Evolutionary conservation across 2,797 vertebrate genomes (phyloP), one percentile per base, ranked within the genome.

Genomic region (Sebastes melanostomus): DNA sequence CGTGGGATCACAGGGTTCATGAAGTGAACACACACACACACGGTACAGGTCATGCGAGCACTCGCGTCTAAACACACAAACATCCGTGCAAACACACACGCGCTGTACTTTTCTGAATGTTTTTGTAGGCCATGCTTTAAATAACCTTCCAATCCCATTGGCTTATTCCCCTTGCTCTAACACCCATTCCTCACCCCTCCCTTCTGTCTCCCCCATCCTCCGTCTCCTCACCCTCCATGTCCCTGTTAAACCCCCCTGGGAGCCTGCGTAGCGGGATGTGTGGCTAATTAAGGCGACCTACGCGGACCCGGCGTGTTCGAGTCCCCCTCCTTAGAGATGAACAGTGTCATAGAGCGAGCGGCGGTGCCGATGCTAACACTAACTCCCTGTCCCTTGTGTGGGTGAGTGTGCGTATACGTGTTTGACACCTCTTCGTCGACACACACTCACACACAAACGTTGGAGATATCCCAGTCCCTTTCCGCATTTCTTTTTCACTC

Each of bases 41-140:
- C 38, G 13, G n/a, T n/a, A 4, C 69, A 68, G 76, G 73, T 81
- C 30, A 67, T 61, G 20, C 22, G 61, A 55, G 42, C 5, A 52
- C 46, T 75, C 58, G 22, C 38, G 74, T 75, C 30, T 55, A 77
- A 72, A 85, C 63, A 74, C 75, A 76, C 66, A 83, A 54, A 78
- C 50, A 83, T 68, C 20, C 27, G 18, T 65, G 54, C 72, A 72
- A 72, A 83, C 46, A 66, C 38, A 73, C 75, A 72, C 63, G 42
- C 8, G 65, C 72, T 78, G 73, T 72, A 85, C 79, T 86, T 86
- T 84, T 87, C 75, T 36, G 38, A 84, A 82, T 90, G 78, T 90
- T 90, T 94, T 94, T 92, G 74, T 93, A 93, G 93, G 91, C 93
- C 92, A 91, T n/a, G 85, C 91, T 94, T 94, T 93, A 94, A 94